Evolutionary conservation across 2,797 vertebrate species (phyloP), one percentile per base, ranked within the genome.

Genomic region (Neosalanx taihuensis): DNA sequence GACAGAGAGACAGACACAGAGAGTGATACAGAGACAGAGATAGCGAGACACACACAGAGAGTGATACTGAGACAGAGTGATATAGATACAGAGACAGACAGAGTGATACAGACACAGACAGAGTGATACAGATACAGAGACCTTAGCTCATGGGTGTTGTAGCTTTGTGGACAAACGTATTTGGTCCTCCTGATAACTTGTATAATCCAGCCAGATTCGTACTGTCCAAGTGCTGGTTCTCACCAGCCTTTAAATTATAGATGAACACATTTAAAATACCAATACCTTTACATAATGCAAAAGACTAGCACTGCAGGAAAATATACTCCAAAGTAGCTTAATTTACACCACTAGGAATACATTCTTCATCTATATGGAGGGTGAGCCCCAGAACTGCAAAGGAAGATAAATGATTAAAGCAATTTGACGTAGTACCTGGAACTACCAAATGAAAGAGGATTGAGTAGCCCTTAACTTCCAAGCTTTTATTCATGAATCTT

Each of bases 401-500:
- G 9, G 59, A 10, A 67, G 61, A 46, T n/a, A 60, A n/a, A 30
- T 57, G 31, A 68, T 76, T 60, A 68, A 76, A 76, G 64, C 23
- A 33, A 31, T 56, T 49, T 37, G 58, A 33, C 58, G 35, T 3
- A 58, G 51, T 76, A 72, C 74, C 70, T 76, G 65, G 18, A 49
- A 72, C 51, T 57, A 26, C 17, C 41, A 17, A 26, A 23, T 69
- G 66, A 70, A 70, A 60, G 29, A 64, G 71, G 65, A 59, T 31
- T 37, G 15, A 17, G 49, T 30, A 68, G 70, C 70, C 60, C 65
- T 29, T 20, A 59, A 66, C 59, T n/a, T 69, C 6, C 63, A 57
- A 72, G 53, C 66, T 64, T 63, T 67, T 33, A 63, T 74, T 74
- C 69, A 74, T 64, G 62, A 41, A 59, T 70, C 68, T 69, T 72